These are phyloP conservation scores for Antheraea yamamai DNA, from an alignment of 2,888 invertebrate genomes.

Conservation along the genomic window DNA sequence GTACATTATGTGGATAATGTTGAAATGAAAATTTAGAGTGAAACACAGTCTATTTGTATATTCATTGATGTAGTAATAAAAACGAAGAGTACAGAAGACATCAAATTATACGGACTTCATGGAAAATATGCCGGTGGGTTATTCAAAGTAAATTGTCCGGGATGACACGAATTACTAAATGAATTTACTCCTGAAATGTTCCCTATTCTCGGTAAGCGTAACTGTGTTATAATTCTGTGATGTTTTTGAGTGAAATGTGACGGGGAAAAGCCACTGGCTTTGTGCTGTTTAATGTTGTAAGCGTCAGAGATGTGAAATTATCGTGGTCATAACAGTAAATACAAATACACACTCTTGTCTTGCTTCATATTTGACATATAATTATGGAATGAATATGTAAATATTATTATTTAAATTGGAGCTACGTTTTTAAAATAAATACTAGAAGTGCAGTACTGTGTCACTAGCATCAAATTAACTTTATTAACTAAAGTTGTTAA, in stretches of 20 bases:
- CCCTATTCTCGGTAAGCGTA: conserved; percentile 40
- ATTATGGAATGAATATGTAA: not conserved
- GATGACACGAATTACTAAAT: conserved; percentile 46
- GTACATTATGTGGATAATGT: too few species aligned
- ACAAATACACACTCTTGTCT: not conserved
- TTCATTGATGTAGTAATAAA: not conserved
- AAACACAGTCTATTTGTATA: not conserved
- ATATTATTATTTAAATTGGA: not conserved
- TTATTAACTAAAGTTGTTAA: too few species aligned
- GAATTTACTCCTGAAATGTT: conserved; percentile 42
- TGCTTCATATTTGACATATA: not conserved
- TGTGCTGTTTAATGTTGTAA: not conserved
- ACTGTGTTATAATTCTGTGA: conserved; percentile 17
- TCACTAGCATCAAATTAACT: too few species aligned
- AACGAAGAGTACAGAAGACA: not conserved
- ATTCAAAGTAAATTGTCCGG: conserved; percentile 37
- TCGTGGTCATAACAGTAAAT: conserved; percentile 32
- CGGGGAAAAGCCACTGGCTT: conserved; percentile 25
- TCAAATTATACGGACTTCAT: not conserved
- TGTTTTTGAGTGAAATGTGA: conserved; percentile 19
- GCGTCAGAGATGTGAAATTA: conserved; percentile 18
- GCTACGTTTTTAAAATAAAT: too few species aligned
- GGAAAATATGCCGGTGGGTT: not conserved
- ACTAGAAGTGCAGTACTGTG: too few species aligned
- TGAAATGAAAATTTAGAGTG: too few species aligned